Conservation (phyloP, 2,888 invertebrate genomes). For the Sesia apiformis region DNA sequence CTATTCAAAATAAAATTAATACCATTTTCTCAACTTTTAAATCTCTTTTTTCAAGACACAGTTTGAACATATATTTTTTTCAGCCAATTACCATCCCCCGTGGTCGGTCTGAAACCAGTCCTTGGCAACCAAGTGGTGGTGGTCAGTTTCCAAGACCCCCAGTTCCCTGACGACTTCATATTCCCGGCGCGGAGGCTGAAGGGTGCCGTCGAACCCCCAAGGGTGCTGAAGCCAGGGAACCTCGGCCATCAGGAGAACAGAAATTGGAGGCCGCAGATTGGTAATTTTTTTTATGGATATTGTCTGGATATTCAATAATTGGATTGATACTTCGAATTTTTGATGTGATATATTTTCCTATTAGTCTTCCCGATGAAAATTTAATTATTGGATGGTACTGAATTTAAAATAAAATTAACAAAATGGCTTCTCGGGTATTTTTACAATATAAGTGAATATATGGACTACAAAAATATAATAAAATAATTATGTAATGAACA, state of each 20-base stretch:
- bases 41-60: too few species aligned
- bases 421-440: too few species aligned
- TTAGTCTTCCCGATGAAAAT: too few species aligned
- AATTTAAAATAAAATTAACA: too few species aligned
- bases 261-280: conserved; percentile 85
- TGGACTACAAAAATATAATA: too few species aligned
- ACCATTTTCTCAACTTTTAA: too few species aligned
- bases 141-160: conserved; percentile 86
- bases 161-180: conserved; percentile 81
- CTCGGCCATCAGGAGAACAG: conserved; percentile 77
- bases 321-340: not conserved
- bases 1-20: too few species aligned
- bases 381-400: too few species aligned
- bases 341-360: too few species aligned
- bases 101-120: conserved; percentile 78
- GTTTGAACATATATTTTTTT: conserved; percentile 3
- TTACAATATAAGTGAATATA: too few species aligned
- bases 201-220: conserved; percentile 80
- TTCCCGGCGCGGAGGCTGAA: conserved; percentile 84
- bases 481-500: too few species aligned
- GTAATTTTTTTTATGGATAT: conserved; percentile 31
- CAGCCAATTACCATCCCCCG: conserved; percentile 80
- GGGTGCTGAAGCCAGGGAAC: conserved; percentile 86
- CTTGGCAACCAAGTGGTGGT: conserved; percentile 76
- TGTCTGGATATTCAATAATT: too few species aligned